Evolutionary conservation across 1,140 invertebrate species (phyloP).

Genomic region (Diprion similis): DNA sequence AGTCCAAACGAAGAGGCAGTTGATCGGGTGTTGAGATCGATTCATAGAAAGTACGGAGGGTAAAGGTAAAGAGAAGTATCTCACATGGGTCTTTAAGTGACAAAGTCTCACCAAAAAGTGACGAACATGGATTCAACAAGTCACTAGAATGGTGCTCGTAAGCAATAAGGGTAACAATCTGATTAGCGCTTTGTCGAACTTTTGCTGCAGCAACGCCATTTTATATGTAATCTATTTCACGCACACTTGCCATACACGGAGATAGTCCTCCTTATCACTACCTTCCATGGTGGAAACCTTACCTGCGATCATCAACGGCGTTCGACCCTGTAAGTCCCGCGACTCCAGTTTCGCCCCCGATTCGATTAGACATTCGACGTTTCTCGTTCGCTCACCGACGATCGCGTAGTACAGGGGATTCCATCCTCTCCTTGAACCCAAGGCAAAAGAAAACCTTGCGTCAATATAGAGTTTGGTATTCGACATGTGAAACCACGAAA

Average conservation of each 20-base stretch:
- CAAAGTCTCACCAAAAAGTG: not conserved
- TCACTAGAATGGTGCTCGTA: too few relatives aligned
- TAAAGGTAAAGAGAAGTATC: too few relatives aligned
- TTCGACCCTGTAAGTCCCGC: slow-evolving; percentile 29
- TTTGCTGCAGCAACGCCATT: too few relatives aligned
- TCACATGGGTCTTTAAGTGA: not conserved
- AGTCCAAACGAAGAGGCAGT: not conserved
- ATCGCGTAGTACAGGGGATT: slow-evolving; percentile 34
- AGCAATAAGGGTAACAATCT: not conserved
- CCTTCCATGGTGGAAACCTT: not conserved
- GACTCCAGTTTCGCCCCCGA: slow-evolving; percentile 47
- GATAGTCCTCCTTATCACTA: too few relatives aligned
- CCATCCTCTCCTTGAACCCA: slow-evolving; percentile 32
- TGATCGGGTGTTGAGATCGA: slow-evolving; percentile 16
- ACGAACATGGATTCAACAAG: too few relatives aligned
- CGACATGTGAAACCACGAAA: slow-evolving; percentile 26
- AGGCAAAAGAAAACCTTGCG: not conserved
- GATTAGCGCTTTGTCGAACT: too few relatives aligned
- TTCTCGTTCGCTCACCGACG: slow-evolving; percentile 29
- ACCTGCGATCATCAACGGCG: slow-evolving; percentile 41
- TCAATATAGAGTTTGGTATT: not conserved
- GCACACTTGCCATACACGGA: not conserved
- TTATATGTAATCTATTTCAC: not conserved
- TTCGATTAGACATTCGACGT: slow-evolving; percentile 55
- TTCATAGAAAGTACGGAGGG: not conserved